Percentiles rank a stretch among this genome's conserved stretches.
These are phyloP conservation scores for Falcaria lacertinaria DNA, from an alignment of 2,888 invertebrate species.

Conservation along the genomic window DNA sequence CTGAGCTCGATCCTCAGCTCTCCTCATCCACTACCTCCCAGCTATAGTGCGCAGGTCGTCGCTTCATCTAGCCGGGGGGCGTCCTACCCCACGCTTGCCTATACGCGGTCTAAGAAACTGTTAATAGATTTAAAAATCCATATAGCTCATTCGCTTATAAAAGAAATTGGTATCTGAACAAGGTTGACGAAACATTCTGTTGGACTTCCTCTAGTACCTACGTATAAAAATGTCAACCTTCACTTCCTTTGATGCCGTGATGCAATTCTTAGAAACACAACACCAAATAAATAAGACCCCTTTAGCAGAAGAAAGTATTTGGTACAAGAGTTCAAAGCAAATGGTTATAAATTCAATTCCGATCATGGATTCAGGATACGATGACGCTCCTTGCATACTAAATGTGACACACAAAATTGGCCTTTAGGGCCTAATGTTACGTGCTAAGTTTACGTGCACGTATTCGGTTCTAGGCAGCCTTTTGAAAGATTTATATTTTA, in stretches of 20 bases:
- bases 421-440: conserved; percentile 30
- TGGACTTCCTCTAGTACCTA: neutral
- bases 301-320: neutral
- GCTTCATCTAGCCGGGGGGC: no score
- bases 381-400: conserved; percentile 41
- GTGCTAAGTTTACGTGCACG: conserved; percentile 19
- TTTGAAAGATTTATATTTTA: neutral
- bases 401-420: conserved; percentile 49
- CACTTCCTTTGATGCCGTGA: neutral
- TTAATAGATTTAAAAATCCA: no score
- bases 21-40: no score
- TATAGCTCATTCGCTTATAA: no score
- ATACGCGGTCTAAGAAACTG: no score
- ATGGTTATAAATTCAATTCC: conserved; percentile 32
- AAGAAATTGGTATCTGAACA: no score
- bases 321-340: neutral
- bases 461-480: conserved; percentile 8
- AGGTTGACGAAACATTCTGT: no score
- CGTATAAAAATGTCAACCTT: neutral
- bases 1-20: no score
- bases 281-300: neutral
- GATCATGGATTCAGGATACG: conserved; percentile 49
- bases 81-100: no score
- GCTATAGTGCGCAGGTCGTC: no score
- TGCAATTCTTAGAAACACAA: neutral